Base-by-base conservation (phyloP, 2,797 vertebrate genomes). In the Salmo trutta region DNA sequence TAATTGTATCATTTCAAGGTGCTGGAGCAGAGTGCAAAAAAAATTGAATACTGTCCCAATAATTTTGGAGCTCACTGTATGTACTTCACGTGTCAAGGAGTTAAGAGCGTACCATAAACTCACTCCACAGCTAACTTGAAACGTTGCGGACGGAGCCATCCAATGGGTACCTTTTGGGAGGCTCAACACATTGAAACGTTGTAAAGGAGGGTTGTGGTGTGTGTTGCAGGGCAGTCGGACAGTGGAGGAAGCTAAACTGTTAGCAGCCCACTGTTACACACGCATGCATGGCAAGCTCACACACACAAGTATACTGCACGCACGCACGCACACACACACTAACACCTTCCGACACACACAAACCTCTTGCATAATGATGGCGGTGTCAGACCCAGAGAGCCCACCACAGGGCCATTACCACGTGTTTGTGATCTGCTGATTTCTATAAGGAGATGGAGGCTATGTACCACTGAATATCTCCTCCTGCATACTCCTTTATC, bases 401-500 rank as follows among this genome's bases (percentile, higher is more conserved):
- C 69, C n/a, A 5, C 69, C 15, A 14, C 36, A 72, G 73, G 83
- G 70, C 86, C 88, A 87, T 90, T 90, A 89, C 79, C 2, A 17
- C 77, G 75, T 87, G 86, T 88, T 79, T 86, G 83, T 85, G 82
- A 88, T 84, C 80, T 74, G 85, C 75, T 12, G 31, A 81, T 85
- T 89, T 92, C 84, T 87, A 88, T 89, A 90, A 89, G 80, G 65
- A 90, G 85, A 83, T 81, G 86, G 16, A 88, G 81, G 77, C 81
- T 78, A 51, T 82, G 73, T 76, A 69, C 87, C 79, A 84, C 76
- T 93, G 90, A 91, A 92, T 92, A 89, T 93, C 92, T 92, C 71
- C 92, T 91, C 88, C 78, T 65, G 81, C 76, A 78, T 78, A 82
- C 84, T 90, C 79, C 81, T 87, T 82, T 91, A 80, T 87, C 83